Conservation (phyloP, 2,113 vertebrate species). For the Myocastor coypus region DNA sequence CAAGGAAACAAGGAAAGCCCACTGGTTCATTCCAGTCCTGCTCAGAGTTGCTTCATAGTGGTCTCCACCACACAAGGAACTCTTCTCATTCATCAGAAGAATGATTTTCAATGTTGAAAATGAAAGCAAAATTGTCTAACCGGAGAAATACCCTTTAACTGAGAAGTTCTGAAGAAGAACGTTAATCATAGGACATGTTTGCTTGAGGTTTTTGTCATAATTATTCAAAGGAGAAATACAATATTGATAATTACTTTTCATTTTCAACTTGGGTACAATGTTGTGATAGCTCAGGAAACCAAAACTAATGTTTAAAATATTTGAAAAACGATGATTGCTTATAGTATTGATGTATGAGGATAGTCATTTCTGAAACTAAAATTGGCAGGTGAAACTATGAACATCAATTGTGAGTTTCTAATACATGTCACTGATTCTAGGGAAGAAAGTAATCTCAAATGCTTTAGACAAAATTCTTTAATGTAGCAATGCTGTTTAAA, state of each 20-base stretch:
- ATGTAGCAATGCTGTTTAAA: constrained; percentile 76
- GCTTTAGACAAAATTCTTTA: constrained; percentile 64
- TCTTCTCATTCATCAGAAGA: not conserved
- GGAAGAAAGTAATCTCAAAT: constrained; percentile 58
- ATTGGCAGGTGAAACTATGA: constrained; percentile 50
- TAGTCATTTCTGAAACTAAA: constrained; percentile 40
- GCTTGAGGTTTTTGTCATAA: not conserved
- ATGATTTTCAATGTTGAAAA: not conserved
- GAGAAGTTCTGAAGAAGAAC: not conserved
- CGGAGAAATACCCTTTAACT: not conserved
- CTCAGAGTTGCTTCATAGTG: too few relatives aligned
- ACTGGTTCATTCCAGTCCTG: too few relatives aligned
- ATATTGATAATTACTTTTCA: not conserved
- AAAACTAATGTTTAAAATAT: not conserved
- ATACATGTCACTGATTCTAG: constrained; percentile 66
- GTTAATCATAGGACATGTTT: not conserved
- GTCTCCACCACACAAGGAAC: not conserved
- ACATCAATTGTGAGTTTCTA: constrained; percentile 20
- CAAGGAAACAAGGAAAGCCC: too few relatives aligned
- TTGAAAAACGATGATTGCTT: not conserved
- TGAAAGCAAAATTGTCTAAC: not conserved
- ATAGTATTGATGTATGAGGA: not conserved
- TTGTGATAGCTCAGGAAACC: not conserved
- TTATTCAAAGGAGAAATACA: not conserved
- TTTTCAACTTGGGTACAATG: not conserved